These are phyloP conservation scores for Mesochorus sp. DNA, from an alignment of 2,888 invertebrate species.

Conservation along the genomic window DNA sequence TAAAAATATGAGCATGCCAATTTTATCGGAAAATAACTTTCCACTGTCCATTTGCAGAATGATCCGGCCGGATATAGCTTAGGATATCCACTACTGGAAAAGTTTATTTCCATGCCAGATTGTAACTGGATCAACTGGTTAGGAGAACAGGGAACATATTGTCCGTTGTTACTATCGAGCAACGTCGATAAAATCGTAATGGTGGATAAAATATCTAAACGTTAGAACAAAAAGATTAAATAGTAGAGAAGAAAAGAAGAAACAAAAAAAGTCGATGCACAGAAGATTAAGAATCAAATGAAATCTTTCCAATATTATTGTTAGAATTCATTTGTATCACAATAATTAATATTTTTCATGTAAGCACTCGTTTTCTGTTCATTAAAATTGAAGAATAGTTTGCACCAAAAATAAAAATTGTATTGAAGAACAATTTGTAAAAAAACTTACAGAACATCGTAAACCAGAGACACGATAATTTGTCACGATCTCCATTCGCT, in stretches of 20 bases:
- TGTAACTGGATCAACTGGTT: slow-evolving; percentile 80
- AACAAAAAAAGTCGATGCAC: too few species aligned
- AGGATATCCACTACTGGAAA: slow-evolving; percentile 81
- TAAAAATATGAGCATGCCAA: slow-evolving; percentile 82
- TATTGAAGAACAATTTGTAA: neutral
- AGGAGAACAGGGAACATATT: slow-evolving; percentile 33
- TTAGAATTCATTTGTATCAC: too few species aligned
- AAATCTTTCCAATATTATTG: too few species aligned
- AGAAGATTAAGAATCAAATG: too few species aligned
- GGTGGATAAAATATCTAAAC: slow-evolving; percentile 56
- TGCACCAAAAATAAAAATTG: too few species aligned
- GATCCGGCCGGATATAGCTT: slow-evolving; percentile 77
- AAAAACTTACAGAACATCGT: slow-evolving; percentile 56
- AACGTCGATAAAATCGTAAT: slow-evolving; percentile 74
- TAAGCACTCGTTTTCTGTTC: too few species aligned
- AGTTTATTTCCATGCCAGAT: slow-evolving; percentile 83
- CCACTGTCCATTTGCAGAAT: slow-evolving; percentile 84
- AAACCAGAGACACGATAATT: slow-evolving; percentile 34
- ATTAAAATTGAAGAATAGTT: too few species aligned
- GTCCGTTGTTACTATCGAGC: slow-evolving; percentile 67
- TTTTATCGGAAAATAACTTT: slow-evolving; percentile 76
- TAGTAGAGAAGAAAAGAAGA: too few species aligned
- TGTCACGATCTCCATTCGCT: slow-evolving; percentile 43
- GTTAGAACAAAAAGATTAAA: slow-evolving; percentile 56
- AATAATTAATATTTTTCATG: too few species aligned